Evolutionary conservation across 2,888 invertebrate species (phyloP).

Genomic region (Corbicula japonica): DNA sequence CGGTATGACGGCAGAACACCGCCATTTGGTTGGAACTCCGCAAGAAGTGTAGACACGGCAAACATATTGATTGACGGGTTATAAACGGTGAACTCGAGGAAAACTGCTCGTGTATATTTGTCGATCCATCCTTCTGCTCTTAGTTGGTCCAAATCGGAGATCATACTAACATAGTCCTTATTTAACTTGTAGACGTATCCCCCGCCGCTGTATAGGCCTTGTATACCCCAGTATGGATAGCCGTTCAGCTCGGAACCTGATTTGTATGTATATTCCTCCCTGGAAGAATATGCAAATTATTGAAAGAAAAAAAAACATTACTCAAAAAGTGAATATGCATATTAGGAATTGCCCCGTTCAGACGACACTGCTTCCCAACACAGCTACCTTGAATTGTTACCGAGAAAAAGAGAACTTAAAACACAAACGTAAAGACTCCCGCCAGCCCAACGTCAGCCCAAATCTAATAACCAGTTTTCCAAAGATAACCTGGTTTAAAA

Average conservation of each 20-base stretch:
- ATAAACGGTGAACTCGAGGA: slow-evolving; percentile 88
- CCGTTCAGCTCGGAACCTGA: slow-evolving; percentile 84
- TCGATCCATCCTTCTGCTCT: slow-evolving; percentile 87
- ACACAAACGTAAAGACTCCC: too few species aligned
- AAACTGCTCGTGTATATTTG: slow-evolving; percentile 87
- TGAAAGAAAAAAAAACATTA: slow-evolving; percentile 7
- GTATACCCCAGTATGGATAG: slow-evolving; percentile 86
- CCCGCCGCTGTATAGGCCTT: slow-evolving; percentile 87
- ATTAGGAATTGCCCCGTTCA: too few species aligned
- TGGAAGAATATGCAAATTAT: slow-evolving; percentile 26
- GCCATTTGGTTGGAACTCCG: slow-evolving; percentile 84
- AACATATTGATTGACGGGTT: slow-evolving; percentile 86
- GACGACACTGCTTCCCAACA: too few species aligned
- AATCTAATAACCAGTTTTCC: too few species aligned
- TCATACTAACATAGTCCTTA: slow-evolving; percentile 78
- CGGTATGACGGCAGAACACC: slow-evolving; percentile 83
- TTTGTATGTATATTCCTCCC: slow-evolving; percentile 83
- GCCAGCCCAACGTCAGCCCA: too few species aligned
- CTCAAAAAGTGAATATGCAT: too few species aligned
- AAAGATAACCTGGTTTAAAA: too few species aligned
- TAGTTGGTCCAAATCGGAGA: slow-evolving; percentile 82
- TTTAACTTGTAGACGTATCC: slow-evolving; percentile 87
- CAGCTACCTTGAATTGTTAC: too few species aligned
- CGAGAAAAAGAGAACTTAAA: too few species aligned
- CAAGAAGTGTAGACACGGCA: slow-evolving; percentile 82